phyloP scores from a whole-genome alignment of 2,888 invertebrate genomes.

The Lasioglossum calceatum region DNA sequence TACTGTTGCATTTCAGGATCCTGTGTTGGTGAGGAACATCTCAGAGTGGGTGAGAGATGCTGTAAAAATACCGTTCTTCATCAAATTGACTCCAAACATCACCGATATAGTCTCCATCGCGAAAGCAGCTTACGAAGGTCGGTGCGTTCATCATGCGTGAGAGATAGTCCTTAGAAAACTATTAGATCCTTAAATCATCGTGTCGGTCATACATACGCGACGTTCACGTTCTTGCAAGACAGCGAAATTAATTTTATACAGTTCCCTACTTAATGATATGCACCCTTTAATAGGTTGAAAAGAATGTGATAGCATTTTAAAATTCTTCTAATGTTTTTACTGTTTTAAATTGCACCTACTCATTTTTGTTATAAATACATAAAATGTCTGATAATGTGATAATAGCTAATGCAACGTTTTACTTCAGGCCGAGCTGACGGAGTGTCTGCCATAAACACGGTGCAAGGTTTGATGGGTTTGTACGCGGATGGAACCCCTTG shows the following conservation, averaged over 20 bases:
- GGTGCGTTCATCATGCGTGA: background rate
- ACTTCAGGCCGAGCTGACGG: conserved; percentile 94
- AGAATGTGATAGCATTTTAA: too few relatives aligned
- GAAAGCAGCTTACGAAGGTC: conserved; percentile 94
- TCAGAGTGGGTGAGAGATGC: conserved; percentile 95
- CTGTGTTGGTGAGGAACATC: conserved; percentile 94
- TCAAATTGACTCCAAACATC: conserved; percentile 99
- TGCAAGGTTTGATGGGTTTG: conserved; percentile 97
- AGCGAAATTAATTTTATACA: too few relatives aligned
- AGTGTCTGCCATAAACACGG: conserved; percentile 98
- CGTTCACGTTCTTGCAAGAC: too few relatives aligned
- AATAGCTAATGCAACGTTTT: background rate
- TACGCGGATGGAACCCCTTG: conserved; percentile 93
- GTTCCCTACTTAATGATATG: too few relatives aligned
- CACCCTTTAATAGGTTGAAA: too few relatives aligned
- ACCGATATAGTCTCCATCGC: conserved; percentile 97
- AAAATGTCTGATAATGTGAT: too few relatives aligned
- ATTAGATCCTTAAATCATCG: background rate
- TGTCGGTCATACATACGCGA: too few relatives aligned
- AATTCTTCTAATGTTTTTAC: too few relatives aligned
- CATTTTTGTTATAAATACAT: too few relatives aligned
- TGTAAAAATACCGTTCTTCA: conserved; percentile 97
- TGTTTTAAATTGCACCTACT: too few relatives aligned
- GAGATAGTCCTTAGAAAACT: background rate
- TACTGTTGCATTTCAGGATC: conserved; percentile 86